These are phyloP conservation scores for Lomographa bimaculata DNA, from an alignment of 2,888 invertebrate species.

Conservation along the genomic window DNA sequence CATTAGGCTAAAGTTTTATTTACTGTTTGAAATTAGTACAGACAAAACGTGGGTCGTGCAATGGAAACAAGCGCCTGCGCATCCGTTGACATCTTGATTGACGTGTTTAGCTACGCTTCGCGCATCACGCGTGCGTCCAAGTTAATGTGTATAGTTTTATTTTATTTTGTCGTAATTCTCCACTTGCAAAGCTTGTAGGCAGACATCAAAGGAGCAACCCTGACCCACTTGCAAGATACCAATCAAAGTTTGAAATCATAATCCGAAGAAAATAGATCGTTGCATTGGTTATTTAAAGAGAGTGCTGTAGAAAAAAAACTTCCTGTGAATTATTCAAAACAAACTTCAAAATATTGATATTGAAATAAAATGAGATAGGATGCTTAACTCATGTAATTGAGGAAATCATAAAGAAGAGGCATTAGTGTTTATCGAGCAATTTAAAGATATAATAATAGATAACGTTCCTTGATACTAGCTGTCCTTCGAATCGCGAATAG, in stretches of 20 bases:
- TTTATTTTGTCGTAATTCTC: constrained; percentile 52
- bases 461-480: too few species aligned
- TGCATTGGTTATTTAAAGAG: constrained; percentile 17
- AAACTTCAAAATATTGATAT: too few species aligned
- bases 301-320: constrained; percentile 5
- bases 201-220: constrained; percentile 56
- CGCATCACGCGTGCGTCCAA: constrained; percentile 45
- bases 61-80: constrained; percentile 25
- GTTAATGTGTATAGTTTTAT: constrained; percentile 42
- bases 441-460: constrained; percentile 9
- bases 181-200: constrained; percentile 44
- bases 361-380: constrained; percentile 16
- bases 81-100: constrained; percentile 66
- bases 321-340: too few species aligned
- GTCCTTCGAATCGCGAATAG: too few species aligned
- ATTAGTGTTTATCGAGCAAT: constrained; percentile 8
- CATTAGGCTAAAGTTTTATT: constrained; percentile 11
- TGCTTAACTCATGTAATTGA: constrained; percentile 16
- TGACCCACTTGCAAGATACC: constrained; percentile 51
- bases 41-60: constrained; percentile 16
- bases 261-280: constrained; percentile 19
- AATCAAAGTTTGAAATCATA: constrained; percentile 29
- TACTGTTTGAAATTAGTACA: constrained; percentile 11
- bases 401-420: constrained; percentile 20
- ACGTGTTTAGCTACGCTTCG: constrained; percentile 55